phyloP scores from a whole-genome alignment of 2,113 vertebrate genomes.

The Neogobius melanostomus region DNA sequence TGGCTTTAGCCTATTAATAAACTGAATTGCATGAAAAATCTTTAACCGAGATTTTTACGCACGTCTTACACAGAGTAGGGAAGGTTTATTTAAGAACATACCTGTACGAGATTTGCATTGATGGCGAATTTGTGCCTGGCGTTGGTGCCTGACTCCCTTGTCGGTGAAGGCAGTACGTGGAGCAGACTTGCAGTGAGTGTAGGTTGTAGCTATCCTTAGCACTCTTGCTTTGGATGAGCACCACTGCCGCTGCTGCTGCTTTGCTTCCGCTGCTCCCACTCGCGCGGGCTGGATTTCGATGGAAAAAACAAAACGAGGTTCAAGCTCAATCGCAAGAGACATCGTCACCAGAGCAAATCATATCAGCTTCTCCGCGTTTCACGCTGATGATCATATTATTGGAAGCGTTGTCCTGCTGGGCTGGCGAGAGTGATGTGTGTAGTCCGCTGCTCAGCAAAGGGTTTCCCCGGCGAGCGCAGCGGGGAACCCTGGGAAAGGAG shows the following conservation, averaged over 20 bases:
- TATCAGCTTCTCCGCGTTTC: conserved; percentile 22
- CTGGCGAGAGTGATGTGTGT: conserved; percentile 7
- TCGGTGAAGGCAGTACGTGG: conserved; percentile 55
- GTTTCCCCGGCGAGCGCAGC: conserved; percentile 69
- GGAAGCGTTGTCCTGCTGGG: background rate
- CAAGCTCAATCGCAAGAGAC: conserved; percentile 50
- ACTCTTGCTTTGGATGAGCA: conserved; percentile 58
- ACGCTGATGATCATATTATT: conserved; percentile 10
- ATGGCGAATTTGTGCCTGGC: conserved; percentile 46
- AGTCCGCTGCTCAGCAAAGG: conserved; percentile 51
- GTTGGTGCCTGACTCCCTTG: conserved; percentile 61
- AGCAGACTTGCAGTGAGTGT: conserved; percentile 63
- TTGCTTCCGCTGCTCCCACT: conserved; percentile 34
- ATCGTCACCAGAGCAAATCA: conserved; percentile 56
- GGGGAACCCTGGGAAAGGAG: conserved; percentile 67
- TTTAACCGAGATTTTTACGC: background rate
- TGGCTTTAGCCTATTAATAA: conserved; percentile 2
- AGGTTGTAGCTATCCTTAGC: conserved; percentile 67
- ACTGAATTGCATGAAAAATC: background rate
- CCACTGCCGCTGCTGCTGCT: conserved; percentile 20
- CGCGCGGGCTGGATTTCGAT: conserved; percentile 46
- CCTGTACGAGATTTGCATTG: conserved; percentile 68
- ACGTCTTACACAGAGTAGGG: background rate
- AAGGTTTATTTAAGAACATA: conserved; percentile 41
- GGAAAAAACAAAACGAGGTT: conserved; percentile 46